These are phyloP conservation scores for Drosophila emarginata DNA, from an alignment of 2,888 invertebrate genomes.

Conservation along the genomic window DNA sequence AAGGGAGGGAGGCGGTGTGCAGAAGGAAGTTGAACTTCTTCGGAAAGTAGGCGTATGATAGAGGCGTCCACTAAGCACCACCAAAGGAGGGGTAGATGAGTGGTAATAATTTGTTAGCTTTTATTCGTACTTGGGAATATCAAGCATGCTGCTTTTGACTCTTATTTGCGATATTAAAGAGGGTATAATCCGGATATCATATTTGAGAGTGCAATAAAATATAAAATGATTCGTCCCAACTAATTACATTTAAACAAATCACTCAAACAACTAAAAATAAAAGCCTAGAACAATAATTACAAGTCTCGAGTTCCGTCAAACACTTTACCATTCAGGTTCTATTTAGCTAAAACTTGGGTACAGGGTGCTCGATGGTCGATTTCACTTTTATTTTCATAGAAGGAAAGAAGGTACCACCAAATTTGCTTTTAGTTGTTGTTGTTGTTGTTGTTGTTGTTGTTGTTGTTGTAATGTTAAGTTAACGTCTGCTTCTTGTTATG, in stretches of 20 bases:
- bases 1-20: background rate
- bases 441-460: conserved; percentile 1
- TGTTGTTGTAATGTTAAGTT: conserved; percentile 41
- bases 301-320: too few species aligned
- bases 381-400: background rate
- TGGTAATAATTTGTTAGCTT: conserved; percentile 70
- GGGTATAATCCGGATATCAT: too few species aligned
- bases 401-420: conserved; percentile 38
- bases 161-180: background rate
- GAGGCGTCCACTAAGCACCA: conserved; percentile 46
- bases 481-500: conserved; percentile 55
- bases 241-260: too few species aligned
- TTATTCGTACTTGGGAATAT: conserved; percentile 64
- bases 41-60: conserved; percentile 12
- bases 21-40: background rate
- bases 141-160: conserved; percentile 37
- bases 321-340: too few species aligned
- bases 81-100: conserved; percentile 6
- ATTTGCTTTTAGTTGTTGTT: conserved; percentile 47
- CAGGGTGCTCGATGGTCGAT: conserved; percentile 14
- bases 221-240: too few species aligned
- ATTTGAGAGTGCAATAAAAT: too few species aligned
- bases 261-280: too few species aligned
- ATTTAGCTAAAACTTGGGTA: conserved; percentile 5
- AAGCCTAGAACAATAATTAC: too few species aligned